Evolutionary conservation across 2,113 vertebrate genomes (phyloP), one percentile per base, ranked within the genome.

Genomic region (Microcebus griseorufus): DNA sequence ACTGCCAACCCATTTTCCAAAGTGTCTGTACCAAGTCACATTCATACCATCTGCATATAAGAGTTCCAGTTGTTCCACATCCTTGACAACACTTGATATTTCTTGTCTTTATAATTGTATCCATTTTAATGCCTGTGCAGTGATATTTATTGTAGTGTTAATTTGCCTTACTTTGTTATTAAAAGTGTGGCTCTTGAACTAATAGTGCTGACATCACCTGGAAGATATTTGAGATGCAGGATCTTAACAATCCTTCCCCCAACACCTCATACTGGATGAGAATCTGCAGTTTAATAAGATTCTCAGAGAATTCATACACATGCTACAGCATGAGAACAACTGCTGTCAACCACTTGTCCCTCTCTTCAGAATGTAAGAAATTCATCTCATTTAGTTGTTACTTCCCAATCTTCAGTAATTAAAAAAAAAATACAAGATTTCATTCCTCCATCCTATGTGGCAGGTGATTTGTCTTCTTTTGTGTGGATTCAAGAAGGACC

Each of bases 401-500:
- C 6, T 93, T 83, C 51, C 32, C 16, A 91, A 37, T 51, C 67
- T 83, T 75, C 27, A 80, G 9, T 60, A 78, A 93, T 86, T 64
- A 95, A 10, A 53, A 82, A 94, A 93, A 88, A 88, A 34, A 84
- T 29, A 67, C 53, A 64, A 64, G 58, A 64, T 27, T n/a, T 48
- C 16, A 42, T 0, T n/a, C 18, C 14, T 78, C 78, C 29, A n/a
- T 42, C 42, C 3, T 60, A 16, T 16, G 25, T 39, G 51, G 45
- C 27, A 82, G 51, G 72, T 27, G 48, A 93, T 94, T 94, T 93
- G 18, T 94, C 51, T 88, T 93, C 78, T 96, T 95, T 85, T 55
- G 64, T 34, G 3, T 42, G 60, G 65, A 81, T 92, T 93, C 27
- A 55, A 60, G 22, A 90, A 82, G 82, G 69, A 12, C 32, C 39